Base-by-base conservation (phyloP, 2,113 vertebrate genomes). In the Castor canadensis region DNA sequence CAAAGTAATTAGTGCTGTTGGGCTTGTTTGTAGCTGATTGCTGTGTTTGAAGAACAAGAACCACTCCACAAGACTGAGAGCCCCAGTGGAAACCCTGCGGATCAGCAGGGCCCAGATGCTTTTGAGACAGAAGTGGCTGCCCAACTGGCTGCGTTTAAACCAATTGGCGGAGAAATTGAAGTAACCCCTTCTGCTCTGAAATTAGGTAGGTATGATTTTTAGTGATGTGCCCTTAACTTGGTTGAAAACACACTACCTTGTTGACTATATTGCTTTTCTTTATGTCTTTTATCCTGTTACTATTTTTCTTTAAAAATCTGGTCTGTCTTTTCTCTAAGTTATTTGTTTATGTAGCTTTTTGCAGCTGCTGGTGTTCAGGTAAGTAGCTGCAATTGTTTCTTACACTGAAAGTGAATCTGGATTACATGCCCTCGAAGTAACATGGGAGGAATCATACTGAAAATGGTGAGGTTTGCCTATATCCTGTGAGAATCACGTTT, bases 31-130 rank as follows among this genome's bases (percentile, higher is more conserved):
- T 79, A 99, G 99, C 98, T 99, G 98, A 99, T 99, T 97, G 99
- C 99, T 1, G 98, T 99, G 97, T 99, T 99, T 96, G 99, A 99
- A 4, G 99, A 99, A 84, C 98, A 99, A 98, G 99, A 99, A 98
- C 96, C 98, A 96, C 98, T 98, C 97, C 98, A 71, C 89, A 99
- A 98, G 98, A 97, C 87, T 73, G 98, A 98, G 77, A 98, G 98
- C 84, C 98, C 98, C 82, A 92, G 87, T 60, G 98, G 98, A 72
- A 98, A 95, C 92, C 43, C 97, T 49, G 96, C 98, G 24, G 98
- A 99, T 9, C 98, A 95, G 91, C 98, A 98, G 45, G 99, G 98
- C 97, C 99, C 99, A 17, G 99, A 99, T 66, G 98, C 98, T 84
- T 99, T 99, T 95, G 99, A 99, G 88, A 97, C 98, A 0, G 99